Percentiles rank a stretch among this genome's conserved stretches.
phyloP scores from a whole-genome alignment of 2,888 invertebrate genomes.

The Xylocampa areola region DNA sequence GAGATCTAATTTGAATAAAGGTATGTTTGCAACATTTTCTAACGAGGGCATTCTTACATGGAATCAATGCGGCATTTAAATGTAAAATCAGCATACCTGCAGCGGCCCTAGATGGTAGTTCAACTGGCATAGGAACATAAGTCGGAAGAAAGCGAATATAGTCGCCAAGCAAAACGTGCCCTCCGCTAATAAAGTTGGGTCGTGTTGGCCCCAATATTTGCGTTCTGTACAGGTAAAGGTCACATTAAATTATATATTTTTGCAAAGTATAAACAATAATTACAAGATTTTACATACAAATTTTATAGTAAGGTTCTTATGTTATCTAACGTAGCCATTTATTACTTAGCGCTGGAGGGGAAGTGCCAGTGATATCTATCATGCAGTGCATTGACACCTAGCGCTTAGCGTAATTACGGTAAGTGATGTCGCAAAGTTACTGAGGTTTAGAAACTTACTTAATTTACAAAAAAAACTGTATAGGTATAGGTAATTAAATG shows the following conservation, averaged over 20 bases:
- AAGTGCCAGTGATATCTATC: constrained; percentile 17
- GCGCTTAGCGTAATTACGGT: constrained; percentile 15
- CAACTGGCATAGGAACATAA: constrained; percentile 91
- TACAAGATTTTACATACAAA: constrained; percentile 22
- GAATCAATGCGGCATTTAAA: constrained; percentile 58
- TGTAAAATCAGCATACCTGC: constrained; percentile 71
- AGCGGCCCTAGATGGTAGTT: constrained; percentile 91
- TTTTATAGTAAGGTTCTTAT: too few species aligned
- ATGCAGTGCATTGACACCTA: constrained; percentile 10
- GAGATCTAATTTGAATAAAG: constrained; percentile 58
- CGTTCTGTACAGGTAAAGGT: constrained; percentile 81
- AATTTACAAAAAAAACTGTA: too few species aligned
- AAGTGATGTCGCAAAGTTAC: background rate
- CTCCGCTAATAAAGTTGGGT: constrained; percentile 91
- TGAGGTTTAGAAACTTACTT: too few species aligned
- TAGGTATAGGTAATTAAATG: too few species aligned
- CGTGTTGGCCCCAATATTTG: constrained; percentile 91
- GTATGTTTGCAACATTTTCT: constrained; percentile 57
- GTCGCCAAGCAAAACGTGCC: constrained; percentile 91
- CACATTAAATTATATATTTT: constrained; percentile 15
- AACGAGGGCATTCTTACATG: constrained; percentile 64
- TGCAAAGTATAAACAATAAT: too few species aligned
- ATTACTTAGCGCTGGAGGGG: constrained; percentile 17
- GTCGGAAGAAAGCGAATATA: constrained; percentile 91
- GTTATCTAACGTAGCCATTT: constrained; percentile 26